Evolutionary conservation across 2,888 invertebrate species (phyloP).

Genomic region (Diarsia dahlii): DNA sequence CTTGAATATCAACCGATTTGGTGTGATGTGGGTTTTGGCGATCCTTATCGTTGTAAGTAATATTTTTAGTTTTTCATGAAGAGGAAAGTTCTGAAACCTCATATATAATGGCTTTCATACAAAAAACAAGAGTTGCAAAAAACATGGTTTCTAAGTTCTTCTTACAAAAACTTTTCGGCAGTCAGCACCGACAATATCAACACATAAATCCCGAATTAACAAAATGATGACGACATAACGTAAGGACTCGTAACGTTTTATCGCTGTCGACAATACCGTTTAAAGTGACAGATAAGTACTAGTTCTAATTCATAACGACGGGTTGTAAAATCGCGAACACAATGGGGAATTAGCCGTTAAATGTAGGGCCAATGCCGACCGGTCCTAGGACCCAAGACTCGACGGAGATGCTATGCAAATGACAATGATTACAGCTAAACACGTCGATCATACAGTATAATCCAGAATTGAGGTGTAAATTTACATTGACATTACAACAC

Average conservation of each 20-base stretch:
- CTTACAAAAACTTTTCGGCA: not conserved
- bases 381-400: constrained; percentile 36
- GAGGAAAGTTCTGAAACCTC: not conserved
- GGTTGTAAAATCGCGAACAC: constrained; percentile 74
- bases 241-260: constrained; percentile 70
- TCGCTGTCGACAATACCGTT: constrained; percentile 68
- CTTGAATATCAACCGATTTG: not conserved
- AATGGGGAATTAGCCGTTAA: constrained; percentile 77
- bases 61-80: not conserved
- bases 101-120: not conserved
- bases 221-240: constrained; percentile 61
- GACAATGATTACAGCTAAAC: constrained; percentile 56
- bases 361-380: constrained; percentile 74
- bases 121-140: not conserved
- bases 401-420: constrained; percentile 64
- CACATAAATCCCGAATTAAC: constrained; percentile 54
- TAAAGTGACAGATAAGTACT: constrained; percentile 75
- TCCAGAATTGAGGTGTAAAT: constrained; percentile 62
- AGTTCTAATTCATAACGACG: constrained; percentile 79
- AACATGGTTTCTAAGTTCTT: not conserved
- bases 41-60: not conserved
- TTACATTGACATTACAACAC: constrained; percentile 58
- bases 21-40: not conserved
- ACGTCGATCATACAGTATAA: constrained; percentile 51
- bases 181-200: constrained; percentile 1